Percentiles rank a stretch among this genome's conserved stretches.
These are phyloP conservation scores for Anser cygnoides DNA, from an alignment of 2,113 vertebrate genomes.

Conservation along the genomic window DNA sequence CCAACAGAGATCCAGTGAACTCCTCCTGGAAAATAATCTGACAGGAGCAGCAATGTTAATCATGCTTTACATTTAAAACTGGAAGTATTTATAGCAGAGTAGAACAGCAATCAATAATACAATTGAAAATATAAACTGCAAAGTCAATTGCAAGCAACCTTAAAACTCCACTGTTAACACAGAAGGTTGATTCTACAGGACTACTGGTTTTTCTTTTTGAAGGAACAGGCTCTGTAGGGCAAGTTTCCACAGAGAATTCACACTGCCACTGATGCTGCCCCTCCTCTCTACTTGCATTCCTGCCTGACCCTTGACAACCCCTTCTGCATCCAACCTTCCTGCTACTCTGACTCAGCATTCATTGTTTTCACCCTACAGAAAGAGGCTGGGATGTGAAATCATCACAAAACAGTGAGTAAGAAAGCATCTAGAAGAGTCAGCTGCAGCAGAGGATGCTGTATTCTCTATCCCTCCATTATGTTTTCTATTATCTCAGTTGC, in stretches of 20 bases:
- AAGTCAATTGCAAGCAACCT: background rate
- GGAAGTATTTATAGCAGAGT: background rate
- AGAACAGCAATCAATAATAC: background rate
- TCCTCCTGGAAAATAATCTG: conserved; percentile 91
- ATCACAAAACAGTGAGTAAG: background rate
- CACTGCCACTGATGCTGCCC: background rate
- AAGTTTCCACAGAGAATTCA: background rate
- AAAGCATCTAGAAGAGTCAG: background rate
- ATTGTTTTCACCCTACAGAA: background rate
- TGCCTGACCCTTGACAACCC: background rate
- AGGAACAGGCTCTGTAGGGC: background rate
- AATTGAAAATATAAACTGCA: background rate
- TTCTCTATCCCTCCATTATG: background rate
- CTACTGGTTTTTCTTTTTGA: background rate
- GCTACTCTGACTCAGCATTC: background rate
- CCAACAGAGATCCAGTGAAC: conserved; percentile 95
- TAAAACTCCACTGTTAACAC: background rate
- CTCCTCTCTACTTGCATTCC: background rate
- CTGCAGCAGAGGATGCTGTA: background rate
- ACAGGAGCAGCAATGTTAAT: background rate
- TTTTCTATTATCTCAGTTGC: background rate
- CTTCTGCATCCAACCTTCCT: background rate
- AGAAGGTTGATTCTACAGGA: background rate
- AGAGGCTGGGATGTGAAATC: background rate
- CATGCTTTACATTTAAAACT: background rate